phyloP scores from a whole-genome alignment of 2,113 vertebrate species.

The Morphnarchus princeps region DNA sequence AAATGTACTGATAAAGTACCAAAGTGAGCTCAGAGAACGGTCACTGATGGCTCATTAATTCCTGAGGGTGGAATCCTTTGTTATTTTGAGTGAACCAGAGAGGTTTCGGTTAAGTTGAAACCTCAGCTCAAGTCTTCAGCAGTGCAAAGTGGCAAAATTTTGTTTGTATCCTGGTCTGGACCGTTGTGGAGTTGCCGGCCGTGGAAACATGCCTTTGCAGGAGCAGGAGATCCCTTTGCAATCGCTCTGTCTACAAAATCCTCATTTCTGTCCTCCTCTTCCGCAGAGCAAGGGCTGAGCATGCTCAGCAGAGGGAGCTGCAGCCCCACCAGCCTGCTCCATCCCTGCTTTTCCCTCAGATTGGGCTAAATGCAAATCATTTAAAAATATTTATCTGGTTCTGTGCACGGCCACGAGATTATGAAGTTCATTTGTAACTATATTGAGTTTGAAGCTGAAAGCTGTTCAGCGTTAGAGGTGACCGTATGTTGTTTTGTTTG shows the following conservation, averaged over 20 bases:
- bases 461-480: neutral
- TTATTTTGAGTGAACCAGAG: neutral
- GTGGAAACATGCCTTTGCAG: neutral
- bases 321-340: neutral
- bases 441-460: neutral
- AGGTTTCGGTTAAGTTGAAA: fast-evolving
- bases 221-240: neutral
- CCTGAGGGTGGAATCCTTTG: neutral
- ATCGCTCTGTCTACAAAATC: fast-evolving
- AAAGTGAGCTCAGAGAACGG: fast-evolving
- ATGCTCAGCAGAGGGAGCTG: slow-evolving; percentile 66
- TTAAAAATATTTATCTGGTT: neutral
- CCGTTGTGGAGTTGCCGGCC: fast-evolving
- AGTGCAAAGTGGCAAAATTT: fast-evolving
- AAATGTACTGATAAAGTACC: fast-evolving
- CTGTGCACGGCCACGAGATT: neutral
- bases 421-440: neutral
- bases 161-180: fast-evolving
- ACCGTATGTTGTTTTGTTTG: neutral
- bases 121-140: fast-evolving
- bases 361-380: neutral
- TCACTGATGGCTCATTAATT: fast-evolving
- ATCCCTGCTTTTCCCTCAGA: neutral
- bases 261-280: neutral
- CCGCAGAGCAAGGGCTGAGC: neutral